Evolutionary conservation across 2,888 invertebrate genomes (phyloP), one percentile per base, ranked within the genome.

Genomic region (Gerosis bhagava): DNA sequence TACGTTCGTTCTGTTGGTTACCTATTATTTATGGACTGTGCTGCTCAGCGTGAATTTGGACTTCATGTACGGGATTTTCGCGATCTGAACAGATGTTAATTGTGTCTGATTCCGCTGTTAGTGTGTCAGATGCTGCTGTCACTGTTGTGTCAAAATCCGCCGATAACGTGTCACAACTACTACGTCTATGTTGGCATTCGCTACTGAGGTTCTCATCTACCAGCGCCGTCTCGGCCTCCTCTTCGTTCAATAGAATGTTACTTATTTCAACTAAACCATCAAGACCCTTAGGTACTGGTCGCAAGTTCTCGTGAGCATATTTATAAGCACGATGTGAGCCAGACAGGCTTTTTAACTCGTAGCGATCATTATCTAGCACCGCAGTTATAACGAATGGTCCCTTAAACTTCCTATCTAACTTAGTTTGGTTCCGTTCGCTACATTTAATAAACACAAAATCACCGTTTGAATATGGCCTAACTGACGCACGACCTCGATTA

Each of bases 401-500:
- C 1, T 8, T 2, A 3, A 31, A 31, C 11, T 31, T 31, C 16
- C 15, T 31, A 7, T 2, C 29, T 3, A 31, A 15, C 7, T 31
- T 31, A 3, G 29, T 31, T 31, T 31, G 29, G 8, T 31, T 31
- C 3, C 29, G 29, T 3, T 31, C 29, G 11, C 29, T 15, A 31
- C 15, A 35, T 48, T 60, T 56, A 10, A 25, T 25, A 7, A 25
- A 25, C 8, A 25, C 25, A 10, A 10, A 25, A 25, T 25, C 25
- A 2, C 25, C 25, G 2, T 1, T 6, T 25, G 25, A 25, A 6
- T 10, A 25, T 1, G 25, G 25, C 3, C 25, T 2, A 4, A 25
- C 25, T 25, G 1, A 1, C 3, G 25, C 25, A 4, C 8, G 8
- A 6, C 25, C 25, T 2, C 25, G 1, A 6, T 25, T 3, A 25